Base-by-base conservation (phyloP, 2,797 vertebrate genomes). In the Eptatretus atami region DNA sequence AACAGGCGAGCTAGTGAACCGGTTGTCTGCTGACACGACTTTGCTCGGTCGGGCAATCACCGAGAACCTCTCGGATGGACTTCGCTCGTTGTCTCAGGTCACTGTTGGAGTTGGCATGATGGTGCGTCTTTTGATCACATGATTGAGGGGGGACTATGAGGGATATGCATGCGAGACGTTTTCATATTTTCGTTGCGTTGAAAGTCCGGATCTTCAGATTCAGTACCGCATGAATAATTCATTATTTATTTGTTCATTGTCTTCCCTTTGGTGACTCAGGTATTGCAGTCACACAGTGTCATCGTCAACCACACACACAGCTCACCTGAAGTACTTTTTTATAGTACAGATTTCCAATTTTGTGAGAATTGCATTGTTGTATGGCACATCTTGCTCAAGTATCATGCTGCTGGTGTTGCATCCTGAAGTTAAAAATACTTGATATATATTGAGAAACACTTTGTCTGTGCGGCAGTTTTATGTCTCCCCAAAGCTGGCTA, bases 1-100 rank as follows among this genome's bases (percentile, higher is more conserved):
- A 68, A 98, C 90, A 0, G 92, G 92, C 52, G 92, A 98, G 70
- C 75, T 98, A 67, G 82, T 95, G 71, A 98, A 95, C 69, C 84
- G 92, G 54, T 80, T 98, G 64, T 92, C 92, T 1, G 79, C 88
- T 2, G 92, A 98, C 72, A 82, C 86, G 0, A 69, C 78, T 0
- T 72, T 88, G 57, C 75, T 96, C 15, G 92, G 92, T 57, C 75
- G 65, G 69, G 86, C 86, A 0, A 71, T 98, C 69, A 98, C 92
- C 0, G 86, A 95, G 73, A 98, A 98, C 73, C 76, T 98, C 65
- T 92, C 92, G 0, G 88, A 96, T 11, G 92, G 92, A 14, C 79
- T 98, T 66, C 76, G 92, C 70, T 81, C 92, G 1, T 75, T 78
- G 1, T 85, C 82, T 55, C 92, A 95, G 73, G 86, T 82, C 9